phyloP scores from a whole-genome alignment of 2,888 invertebrate species.

The Pristionchus entomophagus region DNA sequence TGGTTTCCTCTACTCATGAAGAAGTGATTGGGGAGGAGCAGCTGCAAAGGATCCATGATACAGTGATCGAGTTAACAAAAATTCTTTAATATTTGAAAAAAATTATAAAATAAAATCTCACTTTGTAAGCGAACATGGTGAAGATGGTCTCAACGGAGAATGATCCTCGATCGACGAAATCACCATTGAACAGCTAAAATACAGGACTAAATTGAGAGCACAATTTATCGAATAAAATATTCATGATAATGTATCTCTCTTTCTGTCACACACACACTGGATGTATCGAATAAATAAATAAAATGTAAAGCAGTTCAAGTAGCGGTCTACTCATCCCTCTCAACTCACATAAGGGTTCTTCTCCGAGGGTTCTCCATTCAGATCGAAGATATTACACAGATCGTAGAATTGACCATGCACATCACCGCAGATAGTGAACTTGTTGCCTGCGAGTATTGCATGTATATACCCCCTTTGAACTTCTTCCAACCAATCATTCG shows the following conservation, averaged over 20 bases:
- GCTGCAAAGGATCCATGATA: constrained; percentile 65
- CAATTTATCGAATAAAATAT: background rate
- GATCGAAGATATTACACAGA: constrained; percentile 94
- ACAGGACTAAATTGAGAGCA: background rate
- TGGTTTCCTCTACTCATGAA: constrained; percentile 99
- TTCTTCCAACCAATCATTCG: too few relatives aligned
- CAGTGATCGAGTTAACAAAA: too few relatives aligned
- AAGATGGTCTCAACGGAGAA: constrained; percentile 99
- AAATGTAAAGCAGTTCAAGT: background rate
- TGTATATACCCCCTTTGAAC: too few relatives aligned
- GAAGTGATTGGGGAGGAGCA: constrained; percentile 95
- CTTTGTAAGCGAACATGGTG: constrained; percentile 93
- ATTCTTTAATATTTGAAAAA: background rate
- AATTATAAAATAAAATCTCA: background rate
- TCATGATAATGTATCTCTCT: background rate
- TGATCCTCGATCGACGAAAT: constrained; percentile 98
- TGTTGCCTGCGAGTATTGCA: constrained; percentile 80
- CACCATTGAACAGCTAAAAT: constrained; percentile 91
- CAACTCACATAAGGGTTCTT: constrained; percentile 90
- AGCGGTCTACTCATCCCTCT: background rate
- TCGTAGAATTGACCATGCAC: constrained; percentile 99
- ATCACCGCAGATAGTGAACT: constrained; percentile 98
- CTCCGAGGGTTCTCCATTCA: constrained; percentile 95
- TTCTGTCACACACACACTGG: too few relatives aligned
- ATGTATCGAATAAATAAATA: too few relatives aligned